Conservation (phyloP, 2,113 vertebrate genomes). For the Eulemur macaco region DNA sequence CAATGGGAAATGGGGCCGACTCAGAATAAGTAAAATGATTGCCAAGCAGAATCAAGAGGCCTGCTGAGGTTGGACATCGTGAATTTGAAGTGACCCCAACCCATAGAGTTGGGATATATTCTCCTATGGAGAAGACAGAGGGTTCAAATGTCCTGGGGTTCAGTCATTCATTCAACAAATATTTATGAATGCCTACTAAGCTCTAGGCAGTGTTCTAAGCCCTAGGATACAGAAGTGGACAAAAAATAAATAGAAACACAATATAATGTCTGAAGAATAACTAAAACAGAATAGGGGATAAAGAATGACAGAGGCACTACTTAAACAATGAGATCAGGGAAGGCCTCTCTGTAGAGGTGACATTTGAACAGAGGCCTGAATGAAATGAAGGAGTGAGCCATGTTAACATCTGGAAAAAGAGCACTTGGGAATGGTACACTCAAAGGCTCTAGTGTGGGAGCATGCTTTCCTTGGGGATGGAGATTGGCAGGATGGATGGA, state of each 20-base stretch:
- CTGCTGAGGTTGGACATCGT: not conserved
- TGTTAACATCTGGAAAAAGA: not conserved
- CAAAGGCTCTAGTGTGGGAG: not conserved
- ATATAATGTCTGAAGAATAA: not conserved
- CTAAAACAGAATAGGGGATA: not conserved
- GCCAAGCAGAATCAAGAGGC: not conserved
- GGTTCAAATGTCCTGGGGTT: not conserved
- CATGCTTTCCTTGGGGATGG: not conserved
- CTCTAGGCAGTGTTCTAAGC: not conserved
- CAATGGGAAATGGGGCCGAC: not conserved
- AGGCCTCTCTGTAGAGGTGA: not conserved
- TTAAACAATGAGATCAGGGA: not conserved
- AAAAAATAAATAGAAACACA: conserved; percentile 16
- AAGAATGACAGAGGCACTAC: not conserved
- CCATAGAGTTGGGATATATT: not conserved
- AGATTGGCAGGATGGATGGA: not conserved
- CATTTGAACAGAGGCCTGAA: not conserved
- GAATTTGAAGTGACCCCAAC: not conserved
- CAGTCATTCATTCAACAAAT: not conserved
- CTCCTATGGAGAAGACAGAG: not conserved
- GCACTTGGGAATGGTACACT: not conserved
- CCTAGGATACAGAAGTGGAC: not conserved
- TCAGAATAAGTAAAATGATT: not conserved
- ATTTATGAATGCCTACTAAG: not conserved
- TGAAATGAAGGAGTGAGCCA: not conserved